Conservation (phyloP, 2,113 vertebrate genomes). For the Heterotis niloticus region DNA sequence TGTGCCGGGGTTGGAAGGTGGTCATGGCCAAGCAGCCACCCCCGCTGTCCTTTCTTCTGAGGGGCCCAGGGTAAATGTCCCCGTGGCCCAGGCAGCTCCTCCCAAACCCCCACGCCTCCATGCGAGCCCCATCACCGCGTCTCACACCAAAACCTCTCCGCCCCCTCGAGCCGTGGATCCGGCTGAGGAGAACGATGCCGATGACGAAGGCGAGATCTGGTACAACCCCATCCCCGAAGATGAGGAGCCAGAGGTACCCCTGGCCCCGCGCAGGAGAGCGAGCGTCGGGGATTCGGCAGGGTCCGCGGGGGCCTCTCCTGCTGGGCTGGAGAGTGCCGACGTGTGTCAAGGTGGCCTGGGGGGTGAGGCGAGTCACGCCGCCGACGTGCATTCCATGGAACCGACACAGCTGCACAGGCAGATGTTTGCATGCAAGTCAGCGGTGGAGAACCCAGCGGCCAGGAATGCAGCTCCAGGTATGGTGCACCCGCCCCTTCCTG, state of each 20-base stretch:
- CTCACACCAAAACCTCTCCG: constrained; percentile 34
- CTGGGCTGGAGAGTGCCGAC: constrained; percentile 34
- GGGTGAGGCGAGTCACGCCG: constrained; percentile 49
- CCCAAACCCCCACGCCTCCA: constrained; percentile 26
- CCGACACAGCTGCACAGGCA: constrained; percentile 62
- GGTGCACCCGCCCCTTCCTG: constrained; percentile 24
- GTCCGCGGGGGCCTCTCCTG: constrained; percentile 22
- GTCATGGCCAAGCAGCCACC: constrained; percentile 37
- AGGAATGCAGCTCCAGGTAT: constrained; percentile 70
- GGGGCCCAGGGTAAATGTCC: constrained; percentile 44
- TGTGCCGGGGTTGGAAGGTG: constrained; percentile 57
- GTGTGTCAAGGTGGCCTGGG: constrained; percentile 32
- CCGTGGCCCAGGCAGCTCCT: constrained; percentile 25
- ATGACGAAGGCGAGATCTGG: constrained; percentile 98
- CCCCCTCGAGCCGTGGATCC: constrained; percentile 55
- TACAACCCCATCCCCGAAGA: constrained; percentile 98
- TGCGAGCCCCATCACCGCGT: constrained; percentile 45
- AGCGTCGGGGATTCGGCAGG: constrained; percentile 41
- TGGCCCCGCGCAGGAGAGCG: constrained; percentile 44
- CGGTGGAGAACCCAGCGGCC: constrained; percentile 64
- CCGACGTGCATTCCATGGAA: constrained; percentile 60
- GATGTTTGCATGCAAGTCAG: constrained; percentile 61
- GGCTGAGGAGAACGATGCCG: constrained; percentile 83
- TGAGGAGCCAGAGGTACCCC: constrained; percentile 60
- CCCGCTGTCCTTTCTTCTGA: constrained; percentile 49